phyloP scores from a whole-genome alignment of 2,797 vertebrate species.

The Glyptemys insculpta region DNA sequence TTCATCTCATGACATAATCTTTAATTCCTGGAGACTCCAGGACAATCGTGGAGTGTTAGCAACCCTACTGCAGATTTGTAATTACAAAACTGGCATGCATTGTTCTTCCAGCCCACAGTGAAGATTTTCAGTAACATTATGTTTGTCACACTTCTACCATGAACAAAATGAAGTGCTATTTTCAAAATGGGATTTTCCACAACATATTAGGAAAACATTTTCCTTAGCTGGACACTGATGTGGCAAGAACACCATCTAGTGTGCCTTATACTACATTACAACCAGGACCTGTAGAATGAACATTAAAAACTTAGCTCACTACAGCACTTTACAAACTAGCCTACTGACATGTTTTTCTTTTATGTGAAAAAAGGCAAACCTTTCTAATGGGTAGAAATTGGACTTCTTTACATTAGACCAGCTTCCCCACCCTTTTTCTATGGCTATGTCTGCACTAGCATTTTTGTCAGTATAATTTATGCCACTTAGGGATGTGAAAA shows the following conservation, averaged over 20 bases:
- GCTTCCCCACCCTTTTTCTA: not conserved
- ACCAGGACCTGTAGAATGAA: fast-evolving
- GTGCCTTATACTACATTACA: fast-evolving
- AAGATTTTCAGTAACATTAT: not conserved
- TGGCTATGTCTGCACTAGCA: no score
- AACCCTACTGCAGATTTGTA: not conserved
- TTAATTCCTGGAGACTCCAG: not conserved
- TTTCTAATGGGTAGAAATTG: not conserved
- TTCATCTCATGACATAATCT: not conserved
- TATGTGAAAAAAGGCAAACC: not conserved
- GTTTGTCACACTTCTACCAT: fast-evolving
- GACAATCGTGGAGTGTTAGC: not conserved
- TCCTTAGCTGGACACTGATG: fast-evolving
- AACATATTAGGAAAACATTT: fast-evolving
- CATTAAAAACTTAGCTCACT: not conserved
- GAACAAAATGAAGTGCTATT: fast-evolving
- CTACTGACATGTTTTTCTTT: not conserved
- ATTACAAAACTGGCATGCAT: fast-evolving
- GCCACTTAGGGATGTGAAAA: no score
- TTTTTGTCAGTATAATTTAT: no score
- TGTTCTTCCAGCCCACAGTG: not conserved
- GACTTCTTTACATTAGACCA: not conserved
- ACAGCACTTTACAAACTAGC: not conserved
- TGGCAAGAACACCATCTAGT: conserved; percentile 72
- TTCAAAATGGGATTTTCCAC: fast-evolving